Evolutionary conservation across 1,140 invertebrate species (phyloP), one percentile per base, ranked within the genome.

Genomic region (Pantala flavescens): DNA sequence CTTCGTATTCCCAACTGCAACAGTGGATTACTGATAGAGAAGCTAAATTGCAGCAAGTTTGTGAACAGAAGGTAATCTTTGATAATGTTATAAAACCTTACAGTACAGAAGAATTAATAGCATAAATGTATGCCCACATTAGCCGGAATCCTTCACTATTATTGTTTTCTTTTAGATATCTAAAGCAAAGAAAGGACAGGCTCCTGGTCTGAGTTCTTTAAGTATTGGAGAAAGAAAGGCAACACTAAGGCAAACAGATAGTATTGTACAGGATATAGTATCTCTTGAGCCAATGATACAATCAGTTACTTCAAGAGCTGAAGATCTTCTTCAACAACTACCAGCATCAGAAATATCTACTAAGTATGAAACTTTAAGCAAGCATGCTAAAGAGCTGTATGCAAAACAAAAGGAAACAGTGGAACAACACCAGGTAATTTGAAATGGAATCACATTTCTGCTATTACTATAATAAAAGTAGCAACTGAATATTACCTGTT

Each of bases 11-110:
- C 16, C 94, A 97, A 79, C 83, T 98, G 7, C 90, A 96, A 80
- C 92, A 96, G 86, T 97, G 96, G 95, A 93, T 98, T n/a, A 91
- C 89, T 49, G 96, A 98, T 78, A 88, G 95, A 77, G 95, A 98
- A 84, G 92, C 93, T 0, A 95, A 97, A 84, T 82, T 98, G n/a
- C 93, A 96, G 84, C 91, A 97, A 85, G 92, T 96, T 14, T 93
- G 91, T 80, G 93, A 94, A 80, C 90, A 91, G 77, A 94, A 93
- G 82, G 87, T 81, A 74, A 73, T 74, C 23, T n/a, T 72, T 63
- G 49, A 19, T 9, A 16, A 63, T 63, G 5, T 14, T 63, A 19
- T 63, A n/a, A n/a, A n/a, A n/a, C 16, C 43, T 49, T 16, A 49
- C 43, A 11, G 10, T 49, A 49, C 43, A 49, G 16, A 49, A 49